These are phyloP conservation scores for Tortrix viridana DNA, from an alignment of 2,888 invertebrate species.

Conservation along the genomic window DNA sequence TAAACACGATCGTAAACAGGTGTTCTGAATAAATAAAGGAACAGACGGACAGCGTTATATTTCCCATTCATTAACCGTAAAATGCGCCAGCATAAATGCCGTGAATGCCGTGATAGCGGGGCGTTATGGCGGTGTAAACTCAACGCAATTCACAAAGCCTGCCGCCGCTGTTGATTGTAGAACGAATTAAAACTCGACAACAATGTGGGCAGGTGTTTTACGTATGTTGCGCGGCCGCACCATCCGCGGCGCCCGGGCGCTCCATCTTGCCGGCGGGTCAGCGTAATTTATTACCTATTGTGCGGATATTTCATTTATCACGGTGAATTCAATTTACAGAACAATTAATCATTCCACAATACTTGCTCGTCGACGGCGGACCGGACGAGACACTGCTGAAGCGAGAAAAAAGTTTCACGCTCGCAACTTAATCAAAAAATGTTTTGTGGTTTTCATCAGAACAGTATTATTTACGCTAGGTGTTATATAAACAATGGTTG, in stretches of 20 bases:
- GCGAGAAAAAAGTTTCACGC: conserved; percentile 60
- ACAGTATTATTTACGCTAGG: conserved; percentile 23
- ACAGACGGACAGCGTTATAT: conserved; percentile 10
- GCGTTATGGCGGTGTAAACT: conserved; percentile 39
- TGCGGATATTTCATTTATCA: conserved; percentile 84
- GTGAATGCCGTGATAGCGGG: conserved; percentile 17
- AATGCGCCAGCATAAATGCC: conserved; percentile 28
- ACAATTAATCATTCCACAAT: conserved; percentile 83
- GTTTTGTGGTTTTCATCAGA: conserved; percentile 43
- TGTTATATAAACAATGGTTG: too few relatives aligned
- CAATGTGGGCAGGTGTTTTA: conserved; percentile 71
- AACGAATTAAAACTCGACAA: conserved; percentile 52
- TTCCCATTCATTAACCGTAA: conserved; percentile 30
- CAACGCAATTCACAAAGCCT: conserved; percentile 22
- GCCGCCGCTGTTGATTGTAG: conserved; percentile 38
- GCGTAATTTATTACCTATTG: conserved; percentile 84
- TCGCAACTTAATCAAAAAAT: conserved; percentile 52
- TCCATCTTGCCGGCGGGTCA: conserved; percentile 81
- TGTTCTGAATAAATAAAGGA: conserved; percentile 6
- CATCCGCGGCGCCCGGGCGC: conserved; percentile 75
- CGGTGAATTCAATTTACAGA: conserved; percentile 83
- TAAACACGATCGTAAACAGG: conserved; percentile 7
- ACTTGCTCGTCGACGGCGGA: conserved; percentile 80
- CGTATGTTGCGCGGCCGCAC: conserved; percentile 71
- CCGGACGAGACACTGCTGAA: conserved; percentile 56